Evolutionary conservation across 2,888 invertebrate genomes (phyloP).

Genomic region (Norana najaformis): DNA sequence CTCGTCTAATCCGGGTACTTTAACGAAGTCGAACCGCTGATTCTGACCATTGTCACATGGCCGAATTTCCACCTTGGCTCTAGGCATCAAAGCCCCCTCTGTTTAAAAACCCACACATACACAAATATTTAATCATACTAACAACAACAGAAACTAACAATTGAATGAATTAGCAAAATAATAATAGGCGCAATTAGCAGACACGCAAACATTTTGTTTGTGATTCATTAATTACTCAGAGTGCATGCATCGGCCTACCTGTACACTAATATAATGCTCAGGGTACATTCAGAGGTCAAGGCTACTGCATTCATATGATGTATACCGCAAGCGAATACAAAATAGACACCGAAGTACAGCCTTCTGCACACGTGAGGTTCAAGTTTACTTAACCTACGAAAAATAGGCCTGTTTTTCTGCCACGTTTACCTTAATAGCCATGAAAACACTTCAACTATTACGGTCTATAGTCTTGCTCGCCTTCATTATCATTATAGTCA

Average conservation of each 20-base stretch:
- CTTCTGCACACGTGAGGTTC: too few species aligned
- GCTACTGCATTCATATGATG: neutral
- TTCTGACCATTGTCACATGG: neutral
- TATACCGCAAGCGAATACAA: neutral
- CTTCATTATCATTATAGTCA: too few species aligned
- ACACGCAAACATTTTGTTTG: neutral
- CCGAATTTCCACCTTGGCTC: neutral
- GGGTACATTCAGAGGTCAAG: neutral
- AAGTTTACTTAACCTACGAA: neutral
- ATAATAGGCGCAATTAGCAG: neutral
- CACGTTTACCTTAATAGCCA: neutral
- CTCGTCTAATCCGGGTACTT: conserved; percentile 4
- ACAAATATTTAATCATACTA: too few species aligned
- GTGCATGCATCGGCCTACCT: neutral
- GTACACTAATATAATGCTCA: neutral
- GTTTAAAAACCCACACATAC: neutral
- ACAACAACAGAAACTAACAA: neutral
- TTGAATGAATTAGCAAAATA: neutral
- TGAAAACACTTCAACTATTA: neutral
- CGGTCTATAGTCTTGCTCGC: neutral
- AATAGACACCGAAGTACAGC: neutral
- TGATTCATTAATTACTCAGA: neutral
- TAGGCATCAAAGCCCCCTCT: neutral
- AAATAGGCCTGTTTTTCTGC: neutral
- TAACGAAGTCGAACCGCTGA: neutral